Evolutionary conservation across 1,140 invertebrate species (phyloP), one percentile per base, ranked within the genome.

Genomic region (Diabrotica undecimpunctata): DNA sequence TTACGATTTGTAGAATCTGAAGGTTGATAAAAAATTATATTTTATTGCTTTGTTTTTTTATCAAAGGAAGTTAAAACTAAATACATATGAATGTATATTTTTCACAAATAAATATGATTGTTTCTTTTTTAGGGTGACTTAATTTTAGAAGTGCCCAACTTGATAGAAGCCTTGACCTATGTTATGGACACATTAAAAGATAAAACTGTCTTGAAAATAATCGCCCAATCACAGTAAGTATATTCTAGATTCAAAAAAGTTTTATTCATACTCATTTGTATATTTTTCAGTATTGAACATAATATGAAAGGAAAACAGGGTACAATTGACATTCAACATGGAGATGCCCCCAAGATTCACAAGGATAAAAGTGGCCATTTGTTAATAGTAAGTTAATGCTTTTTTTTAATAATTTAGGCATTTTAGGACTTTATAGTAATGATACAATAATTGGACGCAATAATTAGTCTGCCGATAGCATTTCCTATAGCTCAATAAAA

Each of bases 321-420:
- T 41, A 89, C 92, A 67, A 87, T 87, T 68, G 90, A 93, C 75
- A 88, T 95, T 61, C 87, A 84, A 77, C 86, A 83, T 72, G 91
- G 85, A 61, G 79, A 78, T 38, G 83, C 84, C 71, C 85, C 88
- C 70, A 83, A 82, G 66, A 90, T 92, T 70, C 84, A 84, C 68
- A 90, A 88, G 82, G 88, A 87, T 77, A 92, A 93, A 82, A 90
- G 87, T 77, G 92, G 92, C 61, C 87, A 93, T 80, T 83, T 95
- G 63, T 83, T 92, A 76, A 91, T 95, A 79, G 92, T 94, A 82
- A 86, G 83, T 80, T 39, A 54, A 52, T 25, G 25, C 25, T 25
- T 1, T 41, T 7, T 46, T 7, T 0, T 54, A 41, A 11, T 39
- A 50, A 39, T 50, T 46, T 11, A 5, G 0, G 39, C 0, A 60